Evolutionary conservation across 1,140 invertebrate genomes (phyloP).

Genomic region (Macrotrachela quadricornifera): DNA sequence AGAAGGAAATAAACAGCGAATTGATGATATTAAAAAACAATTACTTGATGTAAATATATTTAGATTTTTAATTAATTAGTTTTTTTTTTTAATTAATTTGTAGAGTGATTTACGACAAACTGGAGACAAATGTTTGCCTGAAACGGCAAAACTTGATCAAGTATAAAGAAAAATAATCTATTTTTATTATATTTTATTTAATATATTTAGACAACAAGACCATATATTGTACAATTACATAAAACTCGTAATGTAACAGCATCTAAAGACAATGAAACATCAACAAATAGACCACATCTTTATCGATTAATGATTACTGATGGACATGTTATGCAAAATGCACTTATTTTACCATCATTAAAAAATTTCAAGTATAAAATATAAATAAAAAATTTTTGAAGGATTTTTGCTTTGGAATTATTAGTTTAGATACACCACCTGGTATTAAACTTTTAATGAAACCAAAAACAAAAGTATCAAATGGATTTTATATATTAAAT

Average conservation of each 20-base stretch:
- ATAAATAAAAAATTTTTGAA: neutral
- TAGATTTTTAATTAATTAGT: no score
- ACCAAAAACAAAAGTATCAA: neutral
- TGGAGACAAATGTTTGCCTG: neutral
- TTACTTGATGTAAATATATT: no score
- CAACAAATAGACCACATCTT: neutral
- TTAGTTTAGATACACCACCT: constrained; percentile 1
- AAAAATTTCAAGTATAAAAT: neutral
- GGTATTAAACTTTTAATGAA: constrained; percentile 1
- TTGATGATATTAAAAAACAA: no score
- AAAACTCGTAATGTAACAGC: constrained; percentile 1
- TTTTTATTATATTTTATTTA: neutral
- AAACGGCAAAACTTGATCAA: neutral
- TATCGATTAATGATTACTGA: neutral
- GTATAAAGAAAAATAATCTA: neutral
- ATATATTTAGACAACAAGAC: neutral
- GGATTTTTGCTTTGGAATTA: neutral
- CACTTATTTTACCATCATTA: neutral
- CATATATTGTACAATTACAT: neutral
- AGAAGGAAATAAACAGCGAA: no score
- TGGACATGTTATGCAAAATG: neutral
- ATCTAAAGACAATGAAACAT: constrained; percentile 2
- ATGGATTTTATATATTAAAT: neutral
- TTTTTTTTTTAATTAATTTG: neutral
- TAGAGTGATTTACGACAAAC: neutral